Evolutionary conservation across 30 jellyfish, hydroid and myxozoan genomes (phyloP), one percentile per base, ranked within the genome.

Genomic region (Chrysaora quinquecirrha): DNA sequence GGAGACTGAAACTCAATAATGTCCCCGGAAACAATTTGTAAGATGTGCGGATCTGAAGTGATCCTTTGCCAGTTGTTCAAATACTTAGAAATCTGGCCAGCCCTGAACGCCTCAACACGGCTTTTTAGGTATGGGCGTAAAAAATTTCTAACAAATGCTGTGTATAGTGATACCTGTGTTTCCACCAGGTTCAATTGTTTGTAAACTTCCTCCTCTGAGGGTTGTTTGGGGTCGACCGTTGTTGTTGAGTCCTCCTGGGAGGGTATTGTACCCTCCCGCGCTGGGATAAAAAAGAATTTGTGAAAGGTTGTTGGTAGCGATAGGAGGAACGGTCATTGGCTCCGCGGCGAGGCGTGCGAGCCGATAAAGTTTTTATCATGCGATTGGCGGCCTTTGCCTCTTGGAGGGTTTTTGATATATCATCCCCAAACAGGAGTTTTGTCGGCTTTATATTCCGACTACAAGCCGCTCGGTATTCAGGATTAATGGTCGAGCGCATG

Each of bases 241-340:
- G n/a, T n/a, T n/a, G n/a, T n/a, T 22, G 34, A 21, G 21, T 16
- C 2, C 21, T 34, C n/a, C 14, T 64, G 60, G 31, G 48, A 33
- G 9, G 23, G 10, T 64, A 4, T 16, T n/a, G 65, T 34, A 4
- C 83, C 68, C 68, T 46, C 83, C 83, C 83, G 38, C 30, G 38
- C 68, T 71, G 83, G 35, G 47, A 71, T 71, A 71, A 71, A 71
- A 68, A 71, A 71, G 83, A 33, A 71, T 71, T 71, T 18, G 19
- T 34, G 9, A 6, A 16, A 9, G 12, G 9, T 43, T 16, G 58
- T n/a, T 71, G 68, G 18, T 47, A 71, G 83, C 48, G 12, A 20
- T 48, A 71, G 43, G 7, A 32, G 3, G 18, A 65, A 71, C 35
- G 27, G 27, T n/a, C n/a, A n/a, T n/a, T n/a, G n/a, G n/a, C n/a